A percentile compares a stretch with the other conserved stretches of the same genome.
These are phyloP conservation scores for Disparrhopalites patrizii DNA, from an alignment of 2,888 invertebrate genomes.

Conservation along the genomic window DNA sequence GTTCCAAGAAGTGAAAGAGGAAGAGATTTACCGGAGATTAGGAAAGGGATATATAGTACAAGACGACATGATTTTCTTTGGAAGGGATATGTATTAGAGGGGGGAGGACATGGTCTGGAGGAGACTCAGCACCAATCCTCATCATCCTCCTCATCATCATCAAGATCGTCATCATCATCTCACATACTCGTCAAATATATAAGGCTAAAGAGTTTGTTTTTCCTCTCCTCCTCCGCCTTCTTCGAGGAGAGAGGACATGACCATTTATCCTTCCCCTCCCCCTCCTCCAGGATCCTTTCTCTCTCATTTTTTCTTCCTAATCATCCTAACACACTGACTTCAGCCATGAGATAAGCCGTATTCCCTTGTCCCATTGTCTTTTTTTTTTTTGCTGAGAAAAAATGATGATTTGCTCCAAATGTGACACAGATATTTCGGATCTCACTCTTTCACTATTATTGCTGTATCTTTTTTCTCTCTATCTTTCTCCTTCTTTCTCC, in stretches of 20 bases:
- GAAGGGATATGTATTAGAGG: slow-evolving; percentile 1
- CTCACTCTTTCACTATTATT: slow-evolving; percentile 18
- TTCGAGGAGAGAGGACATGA: slow-evolving; percentile 32
- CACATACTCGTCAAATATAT: too few relatives aligned
- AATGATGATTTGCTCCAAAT: slow-evolving; percentile 39
- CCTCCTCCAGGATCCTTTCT: too few relatives aligned
- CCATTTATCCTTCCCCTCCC: slow-evolving; percentile 40
- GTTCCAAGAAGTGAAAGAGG: too few relatives aligned
- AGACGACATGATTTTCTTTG: too few relatives aligned
- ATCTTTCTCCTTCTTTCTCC: neutral
- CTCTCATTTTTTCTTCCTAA: slow-evolving; percentile 39
- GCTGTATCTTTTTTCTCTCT: neutral
- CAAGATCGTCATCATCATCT: neutral
- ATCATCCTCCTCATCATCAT: neutral
- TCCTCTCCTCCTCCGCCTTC: neutral
- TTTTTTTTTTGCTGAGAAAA: slow-evolving; percentile 26
- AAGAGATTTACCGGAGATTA: slow-evolving; percentile 17
- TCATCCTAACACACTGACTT: slow-evolving; percentile 27
- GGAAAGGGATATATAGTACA: too few relatives aligned
- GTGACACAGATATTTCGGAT: slow-evolving; percentile 32
- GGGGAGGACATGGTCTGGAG: neutral
- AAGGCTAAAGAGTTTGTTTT: neutral
- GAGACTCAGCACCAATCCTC: neutral
- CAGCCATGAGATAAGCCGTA: slow-evolving; percentile 17
- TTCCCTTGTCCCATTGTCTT: slow-evolving; percentile 26